Conservation (phyloP, 64 coral and sea anemone genomes). For the Pocillopora verrucosa region DNA sequence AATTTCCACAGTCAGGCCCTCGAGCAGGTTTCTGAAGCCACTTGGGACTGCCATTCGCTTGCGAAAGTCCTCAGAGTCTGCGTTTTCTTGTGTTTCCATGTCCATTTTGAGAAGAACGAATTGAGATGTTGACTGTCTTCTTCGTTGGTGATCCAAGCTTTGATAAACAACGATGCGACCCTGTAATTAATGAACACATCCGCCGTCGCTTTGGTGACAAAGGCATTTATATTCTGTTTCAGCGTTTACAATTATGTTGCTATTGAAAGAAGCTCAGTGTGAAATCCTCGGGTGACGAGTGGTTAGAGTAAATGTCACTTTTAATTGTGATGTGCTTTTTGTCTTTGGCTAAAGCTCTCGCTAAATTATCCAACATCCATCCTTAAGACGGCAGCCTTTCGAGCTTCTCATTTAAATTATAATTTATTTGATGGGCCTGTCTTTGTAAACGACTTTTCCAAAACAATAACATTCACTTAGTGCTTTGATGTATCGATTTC, state of each 20-base stretch:
- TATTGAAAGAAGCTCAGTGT: neutral
- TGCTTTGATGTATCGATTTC: neutral
- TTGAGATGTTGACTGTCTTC: neutral
- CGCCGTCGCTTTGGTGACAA: constrained; percentile 31
- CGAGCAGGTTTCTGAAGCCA: constrained; percentile 85
- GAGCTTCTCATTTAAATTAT: neutral
- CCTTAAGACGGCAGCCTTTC: neutral
- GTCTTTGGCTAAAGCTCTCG: neutral
- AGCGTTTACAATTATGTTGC: constrained; percentile 16
- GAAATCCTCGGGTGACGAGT: neutral
- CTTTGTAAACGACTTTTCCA: neutral
- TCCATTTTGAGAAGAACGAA: neutral
- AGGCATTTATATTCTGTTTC: constrained; percentile 25
- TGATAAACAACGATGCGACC: neutral
- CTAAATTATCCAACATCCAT: neutral
- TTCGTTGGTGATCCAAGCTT: neutral
- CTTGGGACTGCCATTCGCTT: constrained; percentile 58
- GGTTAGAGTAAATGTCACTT: neutral
- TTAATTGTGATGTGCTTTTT: neutral
- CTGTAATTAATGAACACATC: neutral
- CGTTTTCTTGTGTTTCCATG: neutral
- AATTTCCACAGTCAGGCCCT: constrained; percentile 72
- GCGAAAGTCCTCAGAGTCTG: neutral
- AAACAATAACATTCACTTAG: neutral
- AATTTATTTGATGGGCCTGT: neutral